These are phyloP conservation scores for Magallana nippona DNA, from an alignment of 2,888 invertebrate genomes.

Conservation along the genomic window DNA sequence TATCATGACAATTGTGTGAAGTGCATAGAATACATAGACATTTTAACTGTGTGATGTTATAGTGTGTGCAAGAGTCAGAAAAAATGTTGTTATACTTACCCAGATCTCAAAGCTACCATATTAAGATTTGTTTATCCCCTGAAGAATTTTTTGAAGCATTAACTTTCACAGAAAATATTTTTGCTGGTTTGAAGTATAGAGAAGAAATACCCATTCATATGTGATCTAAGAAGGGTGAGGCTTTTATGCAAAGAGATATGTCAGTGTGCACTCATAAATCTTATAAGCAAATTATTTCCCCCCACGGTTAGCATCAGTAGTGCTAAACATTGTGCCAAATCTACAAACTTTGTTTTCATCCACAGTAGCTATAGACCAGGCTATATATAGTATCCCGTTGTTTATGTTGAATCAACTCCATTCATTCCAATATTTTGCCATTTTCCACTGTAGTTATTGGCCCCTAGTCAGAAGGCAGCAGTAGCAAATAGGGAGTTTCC, in stretches of 20 bases:
- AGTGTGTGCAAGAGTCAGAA: neutral
- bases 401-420: slow-evolving; percentile 14
- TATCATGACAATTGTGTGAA: slow-evolving; percentile 29
- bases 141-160: neutral
- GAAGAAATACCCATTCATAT: too few species aligned
- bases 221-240: too few species aligned
- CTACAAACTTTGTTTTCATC: slow-evolving; percentile 1
- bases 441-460: slow-evolving; percentile 27
- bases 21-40: slow-evolving; percentile 23
- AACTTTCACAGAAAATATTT: neutral
- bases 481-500: slow-evolving; percentile 1
- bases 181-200: neutral
- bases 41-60: slow-evolving; percentile 18
- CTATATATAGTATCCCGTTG: neutral
- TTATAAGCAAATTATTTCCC: neutral
- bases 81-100: neutral
- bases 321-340: slow-evolving; percentile 33
- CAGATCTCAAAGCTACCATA: slow-evolving; percentile 27
- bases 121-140: slow-evolving; percentile 3
- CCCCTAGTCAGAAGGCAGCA: slow-evolving; percentile 32
- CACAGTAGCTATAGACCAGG: slow-evolving; percentile 22
- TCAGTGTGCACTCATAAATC: neutral
- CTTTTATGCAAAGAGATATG: too few species aligned
- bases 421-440: slow-evolving; percentile 33
- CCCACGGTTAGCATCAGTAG: slow-evolving; percentile 18